Conservation (phyloP, 2,797 vertebrate species). For the Hemitrygon akajei region DNA sequence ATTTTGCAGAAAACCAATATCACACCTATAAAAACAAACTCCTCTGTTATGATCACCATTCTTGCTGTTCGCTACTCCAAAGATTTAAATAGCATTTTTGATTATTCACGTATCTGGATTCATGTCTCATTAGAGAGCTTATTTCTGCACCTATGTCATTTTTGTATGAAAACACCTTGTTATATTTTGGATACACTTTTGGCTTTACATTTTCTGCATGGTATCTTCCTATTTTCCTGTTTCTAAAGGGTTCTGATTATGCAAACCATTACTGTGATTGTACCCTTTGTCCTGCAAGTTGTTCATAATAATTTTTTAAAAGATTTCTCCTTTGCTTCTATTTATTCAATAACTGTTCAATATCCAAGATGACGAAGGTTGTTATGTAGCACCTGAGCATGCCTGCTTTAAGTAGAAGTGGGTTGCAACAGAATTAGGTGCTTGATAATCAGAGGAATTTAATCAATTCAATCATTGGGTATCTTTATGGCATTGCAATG, state of each 20-base stretch:
- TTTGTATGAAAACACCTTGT: neutral
- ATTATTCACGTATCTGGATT: neutral
- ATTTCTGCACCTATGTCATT: neutral
- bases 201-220: neutral
- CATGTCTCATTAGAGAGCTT: neutral
- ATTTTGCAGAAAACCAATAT: neutral
- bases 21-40: neutral
- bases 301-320: neutral
- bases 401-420: neutral
- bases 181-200: neutral
- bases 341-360: neutral
- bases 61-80: neutral
- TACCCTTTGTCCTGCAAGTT: neutral
- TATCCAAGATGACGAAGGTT: neutral
- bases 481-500: neutral
- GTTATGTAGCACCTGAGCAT: neutral
- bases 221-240: too few relatives aligned
- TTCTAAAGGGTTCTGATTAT: neutral
- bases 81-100: neutral
- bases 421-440: neutral
- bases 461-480: neutral
- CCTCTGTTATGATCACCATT: neutral
- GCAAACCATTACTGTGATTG: neutral
- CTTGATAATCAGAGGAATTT: neutral
- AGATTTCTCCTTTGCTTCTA: neutral